Conservation (phyloP, 1,140 invertebrate genomes). For the Sinella curviseta region DNA sequence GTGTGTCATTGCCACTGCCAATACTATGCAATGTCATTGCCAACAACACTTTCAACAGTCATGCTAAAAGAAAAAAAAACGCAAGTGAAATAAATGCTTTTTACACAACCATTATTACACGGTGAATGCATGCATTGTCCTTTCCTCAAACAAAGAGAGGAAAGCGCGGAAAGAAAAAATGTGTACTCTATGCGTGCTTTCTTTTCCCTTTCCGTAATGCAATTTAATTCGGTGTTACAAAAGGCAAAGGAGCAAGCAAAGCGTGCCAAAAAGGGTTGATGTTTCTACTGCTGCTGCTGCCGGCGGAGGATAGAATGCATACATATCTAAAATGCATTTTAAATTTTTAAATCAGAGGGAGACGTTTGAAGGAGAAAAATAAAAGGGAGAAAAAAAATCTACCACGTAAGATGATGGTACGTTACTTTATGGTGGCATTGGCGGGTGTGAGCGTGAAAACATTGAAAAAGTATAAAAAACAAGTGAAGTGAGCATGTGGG, state of each 20-base stretch:
- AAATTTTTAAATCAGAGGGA: not conserved
- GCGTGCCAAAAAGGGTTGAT: constrained; percentile 20
- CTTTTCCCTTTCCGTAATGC: not conserved
- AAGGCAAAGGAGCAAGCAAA: not conserved
- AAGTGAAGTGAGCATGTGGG: not conserved
- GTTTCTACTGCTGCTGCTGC: not conserved
- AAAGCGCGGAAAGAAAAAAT: not conserved
- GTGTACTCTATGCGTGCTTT: not conserved
- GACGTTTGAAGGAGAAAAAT: not conserved
- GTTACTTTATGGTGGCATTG: too few relatives aligned
- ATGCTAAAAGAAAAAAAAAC: not conserved
- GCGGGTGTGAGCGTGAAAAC: not conserved
- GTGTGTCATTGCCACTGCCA: constrained; percentile 7
- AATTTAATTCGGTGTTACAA: constrained; percentile 11
- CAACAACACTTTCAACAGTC: not conserved
- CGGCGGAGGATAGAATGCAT: not conserved
- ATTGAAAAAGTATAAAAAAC: not conserved
- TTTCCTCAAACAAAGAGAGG: not conserved
- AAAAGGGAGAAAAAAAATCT: not conserved
- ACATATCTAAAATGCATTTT: not conserved
- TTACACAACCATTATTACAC: not conserved
- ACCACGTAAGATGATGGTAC: too few relatives aligned
- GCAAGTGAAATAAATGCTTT: constrained; percentile 22
- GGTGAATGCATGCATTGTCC: not conserved
- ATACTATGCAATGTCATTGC: not conserved